phyloP scores from a whole-genome alignment of 2,888 invertebrate genomes.

The Tuta absoluta region DNA sequence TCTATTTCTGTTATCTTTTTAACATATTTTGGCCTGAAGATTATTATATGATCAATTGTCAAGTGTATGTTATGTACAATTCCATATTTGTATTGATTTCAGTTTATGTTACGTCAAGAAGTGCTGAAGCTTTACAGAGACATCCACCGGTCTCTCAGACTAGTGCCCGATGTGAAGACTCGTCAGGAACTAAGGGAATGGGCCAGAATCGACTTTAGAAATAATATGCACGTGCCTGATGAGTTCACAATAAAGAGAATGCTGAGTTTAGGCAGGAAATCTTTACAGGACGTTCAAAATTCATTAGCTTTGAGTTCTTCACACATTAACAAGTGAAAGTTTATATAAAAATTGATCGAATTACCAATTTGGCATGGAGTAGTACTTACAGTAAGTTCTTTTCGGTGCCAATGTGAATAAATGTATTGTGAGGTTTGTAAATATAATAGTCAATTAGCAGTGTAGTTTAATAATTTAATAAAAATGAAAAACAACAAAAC shows the following conservation, averaged over 20 bases:
- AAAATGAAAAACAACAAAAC: background rate
- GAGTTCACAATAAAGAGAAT: constrained; percentile 87
- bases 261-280: constrained; percentile 85
- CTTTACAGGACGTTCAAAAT: constrained; percentile 84
- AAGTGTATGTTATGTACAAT: no score
- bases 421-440: background rate
- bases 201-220: constrained; percentile 87
- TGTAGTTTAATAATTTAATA: constrained; percentile 1
- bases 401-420: background rate
- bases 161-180: constrained; percentile 84
- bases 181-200: constrained; percentile 85
- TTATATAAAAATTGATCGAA: constrained; percentile 22
- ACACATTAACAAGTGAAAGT: constrained; percentile 43
- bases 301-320: constrained; percentile 80
- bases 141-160: constrained; percentile 84
- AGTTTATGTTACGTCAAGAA: constrained; percentile 91
- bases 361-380: background rate
- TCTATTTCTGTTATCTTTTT: no score
- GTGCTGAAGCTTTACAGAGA: constrained; percentile 88
- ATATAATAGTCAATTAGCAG: background rate
- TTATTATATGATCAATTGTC: no score
- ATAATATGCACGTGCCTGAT: constrained; percentile 86
- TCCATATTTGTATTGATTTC: constrained; percentile 45
- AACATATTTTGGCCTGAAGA: no score
- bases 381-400: no score